phyloP scores from a whole-genome alignment of 2,113 vertebrate species.

The Macquaria ambigua region DNA sequence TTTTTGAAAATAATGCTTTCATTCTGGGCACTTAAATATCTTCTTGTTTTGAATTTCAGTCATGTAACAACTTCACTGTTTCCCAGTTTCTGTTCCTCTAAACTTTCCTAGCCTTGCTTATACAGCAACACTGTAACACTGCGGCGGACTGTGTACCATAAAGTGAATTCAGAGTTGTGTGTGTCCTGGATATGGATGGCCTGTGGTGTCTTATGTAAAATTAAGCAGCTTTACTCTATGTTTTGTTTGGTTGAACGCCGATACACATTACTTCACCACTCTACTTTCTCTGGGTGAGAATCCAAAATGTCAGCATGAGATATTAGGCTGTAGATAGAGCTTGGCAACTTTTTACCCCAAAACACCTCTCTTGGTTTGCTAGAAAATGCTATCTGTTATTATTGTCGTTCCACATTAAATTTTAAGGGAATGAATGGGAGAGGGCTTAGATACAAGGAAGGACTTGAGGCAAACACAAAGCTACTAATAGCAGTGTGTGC shows the following conservation, averaged over 20 bases:
- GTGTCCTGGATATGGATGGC: constrained; percentile 50
- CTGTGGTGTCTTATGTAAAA: constrained; percentile 60
- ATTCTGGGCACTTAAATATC: neutral
- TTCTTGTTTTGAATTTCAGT: constrained; percentile 21
- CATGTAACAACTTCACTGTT: constrained; percentile 24
- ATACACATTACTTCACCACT: constrained; percentile 53
- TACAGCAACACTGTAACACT: constrained; percentile 7
- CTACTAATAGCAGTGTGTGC: neutral
- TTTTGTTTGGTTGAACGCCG: constrained; percentile 65
- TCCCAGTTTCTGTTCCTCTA: neutral
- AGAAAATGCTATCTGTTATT: constrained; percentile 8
- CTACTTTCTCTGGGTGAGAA: constrained; percentile 38
- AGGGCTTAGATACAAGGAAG: neutral
- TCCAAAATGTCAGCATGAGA: constrained; percentile 57
- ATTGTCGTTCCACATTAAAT: constrained; percentile 15
- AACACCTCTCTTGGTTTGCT: constrained; percentile 23
- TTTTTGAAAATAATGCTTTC: constrained; percentile 23
- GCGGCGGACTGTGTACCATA: constrained; percentile 16
- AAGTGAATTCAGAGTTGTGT: constrained; percentile 20
- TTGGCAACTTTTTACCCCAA: constrained; percentile 6
- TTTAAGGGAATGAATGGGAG: constrained; percentile 13
- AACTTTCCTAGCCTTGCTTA: constrained; percentile 19
- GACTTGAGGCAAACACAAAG: constrained; percentile 21
- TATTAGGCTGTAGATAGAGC: constrained; percentile 21
- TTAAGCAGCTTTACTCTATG: constrained; percentile 64